Conservation (phyloP, 2,888 invertebrate genomes). For the Nomada hirtipes region DNA sequence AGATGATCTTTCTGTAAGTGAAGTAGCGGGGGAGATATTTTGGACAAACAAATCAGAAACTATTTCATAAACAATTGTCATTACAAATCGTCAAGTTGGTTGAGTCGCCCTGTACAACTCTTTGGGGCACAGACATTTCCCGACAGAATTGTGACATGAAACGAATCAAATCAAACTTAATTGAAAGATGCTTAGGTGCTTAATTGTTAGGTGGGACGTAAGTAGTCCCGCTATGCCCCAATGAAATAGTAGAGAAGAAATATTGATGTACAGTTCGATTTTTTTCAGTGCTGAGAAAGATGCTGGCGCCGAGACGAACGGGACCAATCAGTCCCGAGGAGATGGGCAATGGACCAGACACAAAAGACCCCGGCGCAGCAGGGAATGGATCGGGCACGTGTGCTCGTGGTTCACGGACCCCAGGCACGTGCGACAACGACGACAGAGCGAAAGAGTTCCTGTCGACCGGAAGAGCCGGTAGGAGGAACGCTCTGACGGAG, state of each 20-base stretch:
- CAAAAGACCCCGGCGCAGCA: slow-evolving; percentile 39
- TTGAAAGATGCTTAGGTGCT: no score
- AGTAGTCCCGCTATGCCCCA: no score
- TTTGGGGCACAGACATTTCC: no score
- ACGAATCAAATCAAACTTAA: no score
- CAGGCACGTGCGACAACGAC: slow-evolving; percentile 82
- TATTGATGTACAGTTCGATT: background rate
- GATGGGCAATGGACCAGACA: slow-evolving; percentile 45
- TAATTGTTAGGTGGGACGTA: background rate
- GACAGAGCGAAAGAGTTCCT: slow-evolving; percentile 91
- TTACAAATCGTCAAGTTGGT: no score
- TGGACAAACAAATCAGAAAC: no score
- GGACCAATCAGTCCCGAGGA: slow-evolving; percentile 63
- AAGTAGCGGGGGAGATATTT: no score
- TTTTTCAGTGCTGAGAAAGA: slow-evolving; percentile 76
- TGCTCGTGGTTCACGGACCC: slow-evolving; percentile 56
- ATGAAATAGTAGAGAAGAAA: no score
- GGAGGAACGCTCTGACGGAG: slow-evolving; percentile 95
- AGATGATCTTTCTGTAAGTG: no score
- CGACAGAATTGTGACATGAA: no score
- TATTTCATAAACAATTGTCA: no score
- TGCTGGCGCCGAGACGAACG: slow-evolving; percentile 79
- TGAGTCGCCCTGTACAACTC: no score
- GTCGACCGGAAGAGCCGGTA: slow-evolving; percentile 93
- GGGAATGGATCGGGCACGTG: slow-evolving; percentile 74